Base-by-base conservation (phyloP, 35 echinoderm and acorn worm genomes). In the Holothuria glaberrima region DNA sequence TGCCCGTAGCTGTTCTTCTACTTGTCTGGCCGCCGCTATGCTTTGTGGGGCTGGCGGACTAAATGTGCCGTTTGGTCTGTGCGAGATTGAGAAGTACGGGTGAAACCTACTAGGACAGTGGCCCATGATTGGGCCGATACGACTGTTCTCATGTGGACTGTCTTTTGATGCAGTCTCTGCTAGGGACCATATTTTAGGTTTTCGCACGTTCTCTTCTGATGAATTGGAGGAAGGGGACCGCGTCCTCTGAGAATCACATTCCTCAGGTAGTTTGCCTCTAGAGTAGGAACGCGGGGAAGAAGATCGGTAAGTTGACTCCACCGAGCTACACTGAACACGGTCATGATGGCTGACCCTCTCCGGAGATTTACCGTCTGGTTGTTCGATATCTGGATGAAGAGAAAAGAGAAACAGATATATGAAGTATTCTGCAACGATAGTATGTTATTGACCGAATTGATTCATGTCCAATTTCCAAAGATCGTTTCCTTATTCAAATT, bases 181-280 rank as follows among this genome's bases (percentile, higher is more conserved):
- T 75, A 99, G 56, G n/a, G 97, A 99, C 97, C 97, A 99, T 64
- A 99, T 99, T 82, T 99, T 99, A 9, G 97, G 97, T 82, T 99
- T 99, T 21, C 73, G 69, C 58, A 62, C 32, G 25, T 30, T 91
- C 62, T 63, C 77, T 56, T 77, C 64, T 70, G 85, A 87, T 45
- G 61, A 73, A 59, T 17, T 85, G 62, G 64, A 88, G 45, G 78
- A 64, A 21, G 76, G 76, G 17, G 78, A 67, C 54, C 88, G 75
- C 32, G 66, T 48, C 58, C 79, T 80, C 25, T 94, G 24, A 74
- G 83, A 59, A 63, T 84, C 57, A 57, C 80, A 84, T 61, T 84
- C 80, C 59, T 84, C 80, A 3, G 54, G 21, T 21, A 84, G 54
- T 19, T 84, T 84, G 52, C 25, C 80, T 30, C 80, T 84, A 20